Conservation (phyloP, 1,140 invertebrate species). For the Drosophila trapezifrons region DNA sequence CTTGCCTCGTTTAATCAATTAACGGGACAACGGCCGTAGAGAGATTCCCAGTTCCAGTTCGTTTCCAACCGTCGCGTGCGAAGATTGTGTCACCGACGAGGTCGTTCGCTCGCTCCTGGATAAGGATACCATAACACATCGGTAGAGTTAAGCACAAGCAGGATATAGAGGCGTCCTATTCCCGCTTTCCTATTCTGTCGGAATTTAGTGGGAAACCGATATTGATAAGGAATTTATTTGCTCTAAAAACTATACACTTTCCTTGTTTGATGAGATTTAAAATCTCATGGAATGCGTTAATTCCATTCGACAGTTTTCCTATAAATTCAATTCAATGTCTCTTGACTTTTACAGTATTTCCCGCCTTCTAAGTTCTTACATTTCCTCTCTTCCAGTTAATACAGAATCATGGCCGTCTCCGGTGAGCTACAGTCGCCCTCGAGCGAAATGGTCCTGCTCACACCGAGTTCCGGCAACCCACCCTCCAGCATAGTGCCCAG, state of each 20-base stretch:
- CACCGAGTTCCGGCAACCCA: constrained; percentile 63
- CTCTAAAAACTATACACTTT: too few species aligned
- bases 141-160: background rate
- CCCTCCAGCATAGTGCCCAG: constrained; percentile 37
- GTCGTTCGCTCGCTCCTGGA: constrained; percentile 8
- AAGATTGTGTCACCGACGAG: constrained; percentile 42
- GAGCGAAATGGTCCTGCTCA: constrained; percentile 82
- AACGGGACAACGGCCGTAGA: constrained; percentile 57
- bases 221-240: too few species aligned
- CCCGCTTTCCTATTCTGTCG: background rate
- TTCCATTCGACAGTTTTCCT: too few species aligned
- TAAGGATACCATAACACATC: constrained; percentile 9
- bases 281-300: too few species aligned
- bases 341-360: background rate
- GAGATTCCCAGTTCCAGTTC: constrained; percentile 33
- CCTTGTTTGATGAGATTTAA: too few species aligned
- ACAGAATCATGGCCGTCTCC: constrained; percentile 47
- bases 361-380: background rate
- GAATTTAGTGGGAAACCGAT: background rate
- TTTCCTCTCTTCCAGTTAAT: background rate
- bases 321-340: too few species aligned
- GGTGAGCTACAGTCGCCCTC: constrained; percentile 76
- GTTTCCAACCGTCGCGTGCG: constrained; percentile 59
- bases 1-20: constrained; percentile 64
- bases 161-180: background rate